Base-by-base conservation (phyloP, 2,797 vertebrate genomes). In the Momotus momota region DNA sequence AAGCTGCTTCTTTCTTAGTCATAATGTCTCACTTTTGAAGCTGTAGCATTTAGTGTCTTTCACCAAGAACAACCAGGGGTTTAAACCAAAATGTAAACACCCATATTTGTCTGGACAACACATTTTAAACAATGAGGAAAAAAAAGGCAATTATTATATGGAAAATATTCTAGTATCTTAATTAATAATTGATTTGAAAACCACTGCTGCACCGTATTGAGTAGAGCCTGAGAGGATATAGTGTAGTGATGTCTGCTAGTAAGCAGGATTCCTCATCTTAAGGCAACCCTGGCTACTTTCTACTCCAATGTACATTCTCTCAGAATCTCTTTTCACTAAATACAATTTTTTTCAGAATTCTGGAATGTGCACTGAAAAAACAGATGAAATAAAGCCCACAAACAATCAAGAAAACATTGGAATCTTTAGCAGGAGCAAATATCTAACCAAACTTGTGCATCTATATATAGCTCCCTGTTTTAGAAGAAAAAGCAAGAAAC, bases 231-330 rank as follows among this genome's bases (percentile, higher is more conserved):
- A 18, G 13, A 70, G 21, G 10, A 78, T 17, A 33, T 4, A 27
- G 40, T 4, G 74, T 48, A 49, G 0, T 35, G 29, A 77, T 1
- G 6, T 16, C 14, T 0, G 0, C 48, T 71, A 70, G 26, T 27
- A 90, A 83, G 35, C 35, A 77, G 55, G 29, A 80, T 46, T 85
- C 49, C 33, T 84, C 26, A 54, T 51, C 21, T 43, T 77, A 45
- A 69, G 46, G 60, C 26, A 77, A 78, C 9, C 22, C 13, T 66
- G 14, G 26, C 29, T 74, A 49, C 26, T 61, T 90, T 69, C 51
- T 54, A 57, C 7, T 88, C 38, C 41, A 54, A 57, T 17, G 38
- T 4, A 46, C 21, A 19, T 64, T 72, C 46, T 46, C 23, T 38
- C 41, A 86, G 31, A 17, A 81, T 29, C 16, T 66, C 15, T 66